Evolutionary conservation across 2,113 vertebrate genomes (phyloP), one percentile per base, ranked within the genome.

Genomic region (Geococcyx californianus): DNA sequence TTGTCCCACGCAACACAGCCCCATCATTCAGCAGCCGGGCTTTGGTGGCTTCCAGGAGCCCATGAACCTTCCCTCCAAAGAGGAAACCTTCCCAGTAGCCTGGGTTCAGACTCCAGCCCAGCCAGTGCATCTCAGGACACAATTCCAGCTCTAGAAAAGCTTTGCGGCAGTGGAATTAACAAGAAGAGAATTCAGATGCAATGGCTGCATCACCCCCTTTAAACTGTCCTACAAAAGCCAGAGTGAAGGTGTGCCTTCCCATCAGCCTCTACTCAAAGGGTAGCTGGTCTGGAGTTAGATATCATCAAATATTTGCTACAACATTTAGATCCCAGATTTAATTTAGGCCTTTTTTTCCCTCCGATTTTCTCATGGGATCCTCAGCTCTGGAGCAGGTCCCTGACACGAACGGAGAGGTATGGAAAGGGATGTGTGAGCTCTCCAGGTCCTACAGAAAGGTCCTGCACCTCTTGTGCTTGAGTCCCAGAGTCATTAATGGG

Each of bases 271-370:
- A 5, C 33, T 21, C 34, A 12, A 42, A 47, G n/a, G 24, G 44
- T 33, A 4, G 19, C 36, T 28, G 40, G n/a, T 6, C 69, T 60
- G 33, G 10, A 36, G 31, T 40, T 56, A 36, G 49, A 18, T n/a
- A 49, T 67, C 72, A 49, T 15, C 40, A 42, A n/a, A 24, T 0
- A 0, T 75, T 87, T 83, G 9, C 7, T 1, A 2, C 33, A 19
- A 8, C 6, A 11, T 49, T 66, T 59, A 29, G 9, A 16, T 70
- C 75, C 38, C 33, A 42, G 64, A 11, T 28, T 8, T 26, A 28
- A 68, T 34, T 63, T 52, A 19, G 3, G 3, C 17, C 9, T 64
- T 66, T 72, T 76, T 42, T 66, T 44, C 52, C 18, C 9, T 74
- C 24, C 2, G 0, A 6, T 72, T 84, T 64, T 80, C 55, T 64